phyloP scores from a whole-genome alignment of 1,140 invertebrate species.

The Bombus breviceps region DNA sequence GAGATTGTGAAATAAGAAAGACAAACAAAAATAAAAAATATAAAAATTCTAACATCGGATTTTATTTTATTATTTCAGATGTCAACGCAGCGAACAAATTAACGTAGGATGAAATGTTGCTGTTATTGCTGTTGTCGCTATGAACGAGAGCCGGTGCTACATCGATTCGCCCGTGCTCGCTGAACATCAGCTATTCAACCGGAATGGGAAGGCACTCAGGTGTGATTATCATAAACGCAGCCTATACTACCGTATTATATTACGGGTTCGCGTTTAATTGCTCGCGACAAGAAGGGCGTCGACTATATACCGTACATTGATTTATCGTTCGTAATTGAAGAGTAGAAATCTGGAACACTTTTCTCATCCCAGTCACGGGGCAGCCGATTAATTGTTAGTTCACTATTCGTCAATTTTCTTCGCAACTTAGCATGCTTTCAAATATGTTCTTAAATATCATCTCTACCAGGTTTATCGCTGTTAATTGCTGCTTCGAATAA shows the following conservation, averaged over 20 bases:
- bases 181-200: constrained; percentile 74
- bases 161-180: constrained; percentile 66
- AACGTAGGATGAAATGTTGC: constrained; percentile 64
- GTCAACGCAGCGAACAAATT: constrained; percentile 40
- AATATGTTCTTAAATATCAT: too few species aligned
- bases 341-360: constrained; percentile 38
- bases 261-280: constrained; percentile 56
- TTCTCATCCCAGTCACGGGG: neutral
- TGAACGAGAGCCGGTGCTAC: constrained; percentile 71
- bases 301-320: constrained; percentile 17
- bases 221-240: constrained; percentile 68
- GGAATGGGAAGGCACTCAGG: constrained; percentile 81
- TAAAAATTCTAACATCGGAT: neutral
- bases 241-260: constrained; percentile 5
- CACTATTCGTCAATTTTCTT: too few species aligned
- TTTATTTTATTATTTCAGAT: constrained; percentile 59
- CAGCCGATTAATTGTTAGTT: neutral
- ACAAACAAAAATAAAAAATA: too few species aligned
- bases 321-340: constrained; percentile 65
- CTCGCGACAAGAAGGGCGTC: constrained; percentile 49
- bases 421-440: too few species aligned
- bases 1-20: too few species aligned
- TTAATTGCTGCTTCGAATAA: too few species aligned
- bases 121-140: constrained; percentile 65
- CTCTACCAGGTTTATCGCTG: too few species aligned